These are phyloP conservation scores for Natator depressus DNA, from an alignment of 2,113 vertebrate species.

Conservation along the genomic window DNA sequence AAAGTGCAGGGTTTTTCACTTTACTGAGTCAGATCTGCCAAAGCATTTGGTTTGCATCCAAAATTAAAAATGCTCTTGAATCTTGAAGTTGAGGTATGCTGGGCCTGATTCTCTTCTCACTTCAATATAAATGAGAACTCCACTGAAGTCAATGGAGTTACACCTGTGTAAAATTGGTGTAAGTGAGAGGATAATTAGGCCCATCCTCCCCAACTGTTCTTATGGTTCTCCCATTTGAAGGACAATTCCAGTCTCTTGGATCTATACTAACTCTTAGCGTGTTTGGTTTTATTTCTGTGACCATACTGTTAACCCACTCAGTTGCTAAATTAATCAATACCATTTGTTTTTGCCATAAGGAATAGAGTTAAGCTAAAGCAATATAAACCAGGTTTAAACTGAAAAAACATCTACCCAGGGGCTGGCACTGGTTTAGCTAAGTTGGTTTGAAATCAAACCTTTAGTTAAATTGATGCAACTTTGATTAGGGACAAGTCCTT, in stretches of 20 bases:
- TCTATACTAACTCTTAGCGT: not conserved
- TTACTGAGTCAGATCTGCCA: not conserved
- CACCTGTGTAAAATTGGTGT: not conserved
- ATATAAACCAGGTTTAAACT: not conserved
- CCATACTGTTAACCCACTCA: constrained; percentile 2
- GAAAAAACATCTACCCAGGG: not conserved
- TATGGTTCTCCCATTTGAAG: not conserved
- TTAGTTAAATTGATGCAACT: not conserved
- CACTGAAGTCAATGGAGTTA: fast-evolving
- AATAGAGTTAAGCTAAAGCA: not conserved
- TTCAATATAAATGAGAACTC: not conserved
- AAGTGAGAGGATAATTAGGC: not conserved
- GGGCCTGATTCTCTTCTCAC: not conserved
- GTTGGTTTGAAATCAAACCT: not conserved
- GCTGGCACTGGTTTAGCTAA: not conserved
- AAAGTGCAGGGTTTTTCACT: not conserved
- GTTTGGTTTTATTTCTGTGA: not conserved
- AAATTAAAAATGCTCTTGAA: not conserved
- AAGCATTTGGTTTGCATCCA: not conserved
- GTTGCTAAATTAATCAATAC: not conserved
- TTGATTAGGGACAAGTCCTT: not conserved
- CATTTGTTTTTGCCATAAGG: not conserved
- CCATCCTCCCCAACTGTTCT: not conserved
- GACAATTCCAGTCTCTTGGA: not conserved
- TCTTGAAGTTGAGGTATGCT: not conserved